Evolutionary conservation across 2,888 invertebrate genomes (phyloP).

Genomic region (Boloria euphrosyne): DNA sequence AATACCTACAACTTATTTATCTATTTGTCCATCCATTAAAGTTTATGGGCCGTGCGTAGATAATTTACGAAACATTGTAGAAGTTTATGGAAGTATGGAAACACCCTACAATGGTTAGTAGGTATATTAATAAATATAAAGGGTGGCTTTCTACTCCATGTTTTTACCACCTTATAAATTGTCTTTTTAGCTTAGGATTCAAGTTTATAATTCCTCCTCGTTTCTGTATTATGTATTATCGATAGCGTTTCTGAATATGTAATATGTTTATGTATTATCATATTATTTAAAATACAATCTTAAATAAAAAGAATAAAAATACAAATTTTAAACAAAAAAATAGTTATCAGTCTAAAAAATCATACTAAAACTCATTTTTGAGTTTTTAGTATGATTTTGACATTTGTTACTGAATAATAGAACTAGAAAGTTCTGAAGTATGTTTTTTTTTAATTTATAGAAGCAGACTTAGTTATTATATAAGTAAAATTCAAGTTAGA

Average conservation of each 20-base stretch:
- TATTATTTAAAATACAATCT: too few relatives aligned
- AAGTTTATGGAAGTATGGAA: constrained; percentile 48
- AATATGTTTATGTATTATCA: too few relatives aligned
- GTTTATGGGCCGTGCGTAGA: constrained; percentile 64
- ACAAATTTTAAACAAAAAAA: too few relatives aligned
- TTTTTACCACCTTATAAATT: constrained; percentile 46
- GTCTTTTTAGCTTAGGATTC: constrained; percentile 5
- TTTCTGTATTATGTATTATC: too few relatives aligned
- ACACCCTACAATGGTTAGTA: constrained; percentile 25
- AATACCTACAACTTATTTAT: constrained; percentile 6
- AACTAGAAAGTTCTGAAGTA: too few relatives aligned
- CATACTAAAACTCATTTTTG: too few relatives aligned
- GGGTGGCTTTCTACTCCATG: constrained; percentile 48
- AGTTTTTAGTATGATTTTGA: too few relatives aligned
- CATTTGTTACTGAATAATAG: too few relatives aligned
- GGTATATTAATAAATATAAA: not conserved
- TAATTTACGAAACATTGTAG: constrained; percentile 51
- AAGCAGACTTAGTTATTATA: not conserved
- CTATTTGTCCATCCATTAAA: constrained; percentile 54
- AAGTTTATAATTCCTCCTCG: too few relatives aligned
- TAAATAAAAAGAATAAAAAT: too few relatives aligned
- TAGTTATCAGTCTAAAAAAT: too few relatives aligned
- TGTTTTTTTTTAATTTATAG: not conserved
- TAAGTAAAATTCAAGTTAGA: constrained; percentile 2
- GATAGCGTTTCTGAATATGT: too few relatives aligned